These are phyloP conservation scores for Elmis aenea DNA, from an alignment of 2,888 invertebrate species.

Conservation along the genomic window DNA sequence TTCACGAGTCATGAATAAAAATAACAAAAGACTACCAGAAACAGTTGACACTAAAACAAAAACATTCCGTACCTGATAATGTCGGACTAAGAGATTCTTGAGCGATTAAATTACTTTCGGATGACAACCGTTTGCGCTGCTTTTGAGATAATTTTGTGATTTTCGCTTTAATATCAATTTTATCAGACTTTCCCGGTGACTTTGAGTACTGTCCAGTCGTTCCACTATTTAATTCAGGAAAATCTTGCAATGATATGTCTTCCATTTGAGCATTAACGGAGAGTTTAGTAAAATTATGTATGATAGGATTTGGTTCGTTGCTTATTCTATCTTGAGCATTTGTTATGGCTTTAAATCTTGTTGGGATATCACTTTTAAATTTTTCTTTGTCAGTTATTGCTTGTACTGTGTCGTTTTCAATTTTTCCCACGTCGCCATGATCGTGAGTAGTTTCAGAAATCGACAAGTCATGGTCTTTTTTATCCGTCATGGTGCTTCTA, in stretches of 20 bases:
- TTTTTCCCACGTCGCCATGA: background rate
- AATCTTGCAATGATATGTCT: conserved; percentile 41
- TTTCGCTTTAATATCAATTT: conserved; percentile 30
- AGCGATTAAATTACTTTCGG: conserved; percentile 43
- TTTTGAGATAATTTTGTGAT: conserved; percentile 58
- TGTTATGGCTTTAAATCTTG: conserved; percentile 34
- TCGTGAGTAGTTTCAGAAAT: background rate
- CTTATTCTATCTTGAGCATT: conserved; percentile 31
- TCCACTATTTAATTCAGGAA: conserved; percentile 38
- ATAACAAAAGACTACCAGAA: conserved; percentile 3
- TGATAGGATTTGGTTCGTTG: conserved; percentile 25
- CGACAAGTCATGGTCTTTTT: background rate
- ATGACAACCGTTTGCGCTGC: conserved; percentile 56
- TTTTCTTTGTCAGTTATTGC: background rate
- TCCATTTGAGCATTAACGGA: conserved; percentile 14
- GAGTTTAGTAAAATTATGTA: conserved; percentile 12
- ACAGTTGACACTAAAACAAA: too few relatives aligned
- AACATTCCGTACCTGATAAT: conserved; percentile 18
- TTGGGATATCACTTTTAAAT: conserved; percentile 5
- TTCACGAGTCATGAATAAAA: background rate
- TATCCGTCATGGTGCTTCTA: conserved; percentile 5
- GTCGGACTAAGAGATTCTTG: conserved; percentile 17
- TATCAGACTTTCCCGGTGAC: conserved; percentile 34
- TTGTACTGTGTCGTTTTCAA: conserved; percentile 6
- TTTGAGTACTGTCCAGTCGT: conserved; percentile 22